Percentiles rank a stretch among this genome's conserved stretches.
phyloP scores from a whole-genome alignment of 2,888 invertebrate species.

The Sphecodes monilicornis region DNA sequence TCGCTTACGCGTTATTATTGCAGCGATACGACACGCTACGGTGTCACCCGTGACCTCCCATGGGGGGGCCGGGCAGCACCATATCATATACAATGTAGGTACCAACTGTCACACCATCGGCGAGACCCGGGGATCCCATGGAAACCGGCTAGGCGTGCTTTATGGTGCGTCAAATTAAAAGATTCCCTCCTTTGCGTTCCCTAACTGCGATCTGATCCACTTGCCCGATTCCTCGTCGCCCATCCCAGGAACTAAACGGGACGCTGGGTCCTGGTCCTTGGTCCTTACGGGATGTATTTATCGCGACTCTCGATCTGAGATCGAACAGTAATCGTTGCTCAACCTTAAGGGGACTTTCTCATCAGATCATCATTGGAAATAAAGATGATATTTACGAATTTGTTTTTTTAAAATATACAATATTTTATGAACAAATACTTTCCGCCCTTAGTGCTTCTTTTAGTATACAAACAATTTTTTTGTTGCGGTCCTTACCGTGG shows the following conservation, averaged over 20 bases:
- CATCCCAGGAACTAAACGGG: constrained; percentile 35
- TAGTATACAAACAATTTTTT: too few relatives aligned
- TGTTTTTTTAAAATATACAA: too few relatives aligned
- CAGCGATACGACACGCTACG: constrained; percentile 83
- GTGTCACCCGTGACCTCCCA: constrained; percentile 83
- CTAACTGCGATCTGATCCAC: constrained; percentile 81
- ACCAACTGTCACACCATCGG: constrained; percentile 81
- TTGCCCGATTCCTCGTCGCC: constrained; percentile 33
- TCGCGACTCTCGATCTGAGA: constrained; percentile 46
- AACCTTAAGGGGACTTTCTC: too few relatives aligned
- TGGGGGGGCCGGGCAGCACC: constrained; percentile 75
- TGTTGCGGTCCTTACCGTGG: too few relatives aligned
- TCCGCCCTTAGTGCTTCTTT: too few relatives aligned
- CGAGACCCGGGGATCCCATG: constrained; percentile 70
- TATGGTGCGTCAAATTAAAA: constrained; percentile 85
- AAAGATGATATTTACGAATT: too few relatives aligned
- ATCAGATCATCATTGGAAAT: too few relatives aligned
- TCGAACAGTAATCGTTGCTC: constrained; percentile 26
- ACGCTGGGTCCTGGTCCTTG: constrained; percentile 14
- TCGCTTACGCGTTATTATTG: constrained; percentile 84
- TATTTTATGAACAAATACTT: too few relatives aligned
- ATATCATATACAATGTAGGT: constrained; percentile 80
- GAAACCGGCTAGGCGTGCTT: constrained; percentile 82
- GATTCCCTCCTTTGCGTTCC: constrained; percentile 82
- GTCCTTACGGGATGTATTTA: constrained; percentile 21